Conservation (phyloP, 2,113 vertebrate genomes). For the Alectura lathami region DNA sequence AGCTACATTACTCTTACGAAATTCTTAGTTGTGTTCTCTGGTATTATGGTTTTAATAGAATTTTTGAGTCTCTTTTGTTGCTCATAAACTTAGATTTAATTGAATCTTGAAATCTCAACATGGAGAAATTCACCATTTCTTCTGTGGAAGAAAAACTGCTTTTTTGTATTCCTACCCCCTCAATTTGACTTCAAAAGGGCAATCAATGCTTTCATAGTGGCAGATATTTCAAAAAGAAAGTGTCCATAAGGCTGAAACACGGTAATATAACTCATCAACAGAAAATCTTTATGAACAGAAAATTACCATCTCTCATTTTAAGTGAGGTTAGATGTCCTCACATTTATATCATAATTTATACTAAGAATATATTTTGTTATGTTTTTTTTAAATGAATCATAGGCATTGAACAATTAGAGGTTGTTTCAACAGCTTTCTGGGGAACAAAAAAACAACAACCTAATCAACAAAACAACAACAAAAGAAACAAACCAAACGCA, state of each 20-base stretch:
- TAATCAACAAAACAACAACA: too few relatives aligned
- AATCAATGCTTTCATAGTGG: not conserved
- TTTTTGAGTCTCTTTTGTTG: conserved; percentile 59
- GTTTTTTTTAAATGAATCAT: conserved; percentile 28
- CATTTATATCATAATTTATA: conserved; percentile 21
- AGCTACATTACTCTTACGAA: conserved; percentile 48
- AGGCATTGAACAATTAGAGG: not conserved
- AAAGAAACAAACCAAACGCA: not conserved
- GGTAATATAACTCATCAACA: not conserved
- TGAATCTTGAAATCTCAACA: conserved; percentile 47
- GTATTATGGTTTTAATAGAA: conserved; percentile 55
- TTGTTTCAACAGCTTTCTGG: conserved; percentile 2
- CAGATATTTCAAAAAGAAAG: not conserved
- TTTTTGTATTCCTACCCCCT: not conserved
- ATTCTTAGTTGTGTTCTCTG: not conserved
- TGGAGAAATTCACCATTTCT: conserved; percentile 33
- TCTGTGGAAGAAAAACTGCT: not conserved
- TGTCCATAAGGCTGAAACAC: not conserved
- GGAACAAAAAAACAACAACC: too few relatives aligned
- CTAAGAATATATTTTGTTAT: not conserved
- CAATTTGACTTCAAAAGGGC: not conserved
- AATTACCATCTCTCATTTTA: not conserved
- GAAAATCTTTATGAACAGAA: conserved; percentile 7
- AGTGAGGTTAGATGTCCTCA: conserved; percentile 12
- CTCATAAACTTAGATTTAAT: conserved; percentile 57